These are phyloP conservation scores for Harlomillsia oculata DNA, from an alignment of 1,140 invertebrate species.

Conservation along the genomic window DNA sequence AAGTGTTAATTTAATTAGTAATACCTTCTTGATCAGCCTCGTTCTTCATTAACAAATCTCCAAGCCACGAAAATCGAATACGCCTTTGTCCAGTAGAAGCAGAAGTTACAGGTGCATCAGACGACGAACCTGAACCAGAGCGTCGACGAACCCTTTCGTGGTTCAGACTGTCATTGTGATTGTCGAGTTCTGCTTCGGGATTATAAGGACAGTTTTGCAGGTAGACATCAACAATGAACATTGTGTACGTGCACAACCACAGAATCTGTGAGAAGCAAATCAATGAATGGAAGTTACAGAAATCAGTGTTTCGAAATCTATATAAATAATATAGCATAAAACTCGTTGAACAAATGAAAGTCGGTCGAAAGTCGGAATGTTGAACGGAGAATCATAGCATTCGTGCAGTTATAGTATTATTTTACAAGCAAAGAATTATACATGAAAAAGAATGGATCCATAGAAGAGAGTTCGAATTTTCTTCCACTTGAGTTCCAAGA, in stretches of 20 bases:
- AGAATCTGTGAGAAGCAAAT: conserved; percentile 9
- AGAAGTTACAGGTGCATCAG: no score
- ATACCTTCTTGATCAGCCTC: not conserved
- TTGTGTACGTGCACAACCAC: conserved; percentile 24
- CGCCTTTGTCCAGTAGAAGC: no score
- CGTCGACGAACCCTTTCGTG: no score
- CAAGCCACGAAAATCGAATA: conserved; percentile 17
- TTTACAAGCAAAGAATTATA: conserved; percentile 1
- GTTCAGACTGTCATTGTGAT: no score
- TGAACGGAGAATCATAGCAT: no score
- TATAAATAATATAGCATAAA: no score
- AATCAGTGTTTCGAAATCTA: no score
- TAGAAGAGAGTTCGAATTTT: conserved; percentile 72
- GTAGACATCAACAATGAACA: conserved; percentile 21
- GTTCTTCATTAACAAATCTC: not conserved
- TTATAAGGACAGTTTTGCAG: conserved; percentile 21
- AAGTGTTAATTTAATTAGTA: no score
- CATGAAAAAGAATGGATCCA: conserved; percentile 27
- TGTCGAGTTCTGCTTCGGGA: not conserved
- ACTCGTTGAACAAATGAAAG: no score
- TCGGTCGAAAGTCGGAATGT: no score
- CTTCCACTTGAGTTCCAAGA: conserved; percentile 75
- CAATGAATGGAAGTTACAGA: not conserved
- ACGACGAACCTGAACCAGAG: no score
- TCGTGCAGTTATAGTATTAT: no score